These are phyloP conservation scores for Pagrus major DNA, from an alignment of 2,113 vertebrate species.

Conservation along the genomic window DNA sequence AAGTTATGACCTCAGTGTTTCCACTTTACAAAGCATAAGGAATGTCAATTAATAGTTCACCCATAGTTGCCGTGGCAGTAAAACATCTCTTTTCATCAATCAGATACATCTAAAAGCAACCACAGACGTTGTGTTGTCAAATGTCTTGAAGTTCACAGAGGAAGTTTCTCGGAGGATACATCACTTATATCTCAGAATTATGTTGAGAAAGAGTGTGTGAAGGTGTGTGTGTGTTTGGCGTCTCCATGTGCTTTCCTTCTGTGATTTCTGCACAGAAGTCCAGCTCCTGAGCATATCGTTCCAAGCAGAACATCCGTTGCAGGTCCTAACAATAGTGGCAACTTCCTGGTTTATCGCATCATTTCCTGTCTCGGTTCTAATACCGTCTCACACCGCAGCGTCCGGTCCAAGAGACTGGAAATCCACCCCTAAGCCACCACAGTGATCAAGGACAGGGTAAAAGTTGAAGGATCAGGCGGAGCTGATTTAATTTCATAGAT, in stretches of 20 bases:
- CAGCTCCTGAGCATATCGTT: slow-evolving; percentile 72
- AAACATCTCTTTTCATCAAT: neutral
- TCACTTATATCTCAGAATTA: neutral
- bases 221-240: slow-evolving; percentile 11
- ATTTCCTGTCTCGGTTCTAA: slow-evolving; percentile 77
- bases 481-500: slow-evolving; percentile 22
- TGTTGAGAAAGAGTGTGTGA: slow-evolving; percentile 19
- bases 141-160: neutral
- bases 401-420: slow-evolving; percentile 53
- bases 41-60: slow-evolving; percentile 4
- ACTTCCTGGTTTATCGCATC: slow-evolving; percentile 80
- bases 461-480: slow-evolving; percentile 29
- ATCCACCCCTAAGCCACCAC: slow-evolving; percentile 1
- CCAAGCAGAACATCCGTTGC: slow-evolving; percentile 75
- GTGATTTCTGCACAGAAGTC: slow-evolving; percentile 48
- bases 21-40: slow-evolving; percentile 30
- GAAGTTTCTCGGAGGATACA: slow-evolving; percentile 5
- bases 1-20: slow-evolving; percentile 58
- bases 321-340: slow-evolving; percentile 79
- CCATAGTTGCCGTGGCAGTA: neutral
- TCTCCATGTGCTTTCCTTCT: slow-evolving; percentile 29
- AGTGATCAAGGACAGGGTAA: slow-evolving; percentile 31
- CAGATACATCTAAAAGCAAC: neutral
- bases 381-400: slow-evolving; percentile 50
- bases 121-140: neutral